These are phyloP conservation scores for Heliconius aoede DNA, from an alignment of 2,888 invertebrate genomes.

Conservation along the genomic window DNA sequence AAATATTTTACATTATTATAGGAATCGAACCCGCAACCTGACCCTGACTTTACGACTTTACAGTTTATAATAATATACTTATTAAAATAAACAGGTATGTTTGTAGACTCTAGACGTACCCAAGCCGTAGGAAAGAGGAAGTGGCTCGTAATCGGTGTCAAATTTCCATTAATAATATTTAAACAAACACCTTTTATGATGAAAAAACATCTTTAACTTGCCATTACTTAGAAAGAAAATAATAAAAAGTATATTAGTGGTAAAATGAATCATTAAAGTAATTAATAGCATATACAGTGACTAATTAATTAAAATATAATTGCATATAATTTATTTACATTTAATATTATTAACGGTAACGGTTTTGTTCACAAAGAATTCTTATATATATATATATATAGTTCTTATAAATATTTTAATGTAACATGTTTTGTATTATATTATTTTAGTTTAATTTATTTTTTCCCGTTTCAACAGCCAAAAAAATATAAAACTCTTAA, in stretches of 20 bases:
- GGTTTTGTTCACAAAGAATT: too few species aligned
- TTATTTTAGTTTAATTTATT: not conserved
- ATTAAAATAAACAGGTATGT: not conserved
- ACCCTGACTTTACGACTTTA: too few species aligned
- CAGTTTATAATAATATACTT: not conserved
- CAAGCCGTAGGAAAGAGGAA: not conserved
- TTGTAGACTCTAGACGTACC: not conserved
- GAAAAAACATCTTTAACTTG: too few species aligned
- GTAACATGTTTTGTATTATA: too few species aligned
- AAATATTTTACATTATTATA: too few species aligned
- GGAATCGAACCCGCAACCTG: too few species aligned
- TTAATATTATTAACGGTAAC: not conserved
- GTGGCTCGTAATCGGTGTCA: not conserved
- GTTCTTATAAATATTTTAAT: not conserved
- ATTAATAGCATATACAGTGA: not conserved
- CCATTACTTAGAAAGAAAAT: too few species aligned
- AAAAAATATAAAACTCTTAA: slow-evolving; percentile 3
- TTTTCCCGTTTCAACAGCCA: not conserved
- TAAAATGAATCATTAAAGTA: not conserved
- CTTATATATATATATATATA: too few species aligned
- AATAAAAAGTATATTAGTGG: not conserved
- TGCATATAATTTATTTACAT: slow-evolving; percentile 1
- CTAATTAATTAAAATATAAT: not conserved
- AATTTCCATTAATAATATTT: not conserved
- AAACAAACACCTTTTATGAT: not conserved